Evolutionary conservation across 2,888 invertebrate species (phyloP).

Genomic region (Coleophora deauratella): DNA sequence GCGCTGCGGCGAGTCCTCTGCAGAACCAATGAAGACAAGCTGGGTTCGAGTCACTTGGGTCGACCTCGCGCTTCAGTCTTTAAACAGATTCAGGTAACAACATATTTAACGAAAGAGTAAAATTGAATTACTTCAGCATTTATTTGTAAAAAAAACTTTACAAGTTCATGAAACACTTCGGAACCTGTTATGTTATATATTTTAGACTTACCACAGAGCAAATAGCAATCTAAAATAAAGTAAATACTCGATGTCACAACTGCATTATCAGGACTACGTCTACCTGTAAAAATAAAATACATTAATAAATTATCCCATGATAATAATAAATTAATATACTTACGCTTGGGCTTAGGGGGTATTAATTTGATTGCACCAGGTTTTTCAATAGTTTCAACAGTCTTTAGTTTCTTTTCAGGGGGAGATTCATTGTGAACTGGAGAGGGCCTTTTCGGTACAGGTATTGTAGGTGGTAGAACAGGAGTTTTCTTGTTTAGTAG

Average conservation of each 20-base stretch:
- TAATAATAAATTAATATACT: conserved; percentile 68
- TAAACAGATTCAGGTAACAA: conserved; percentile 35
- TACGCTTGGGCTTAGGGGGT: conserved; percentile 92
- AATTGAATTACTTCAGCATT: conserved; percentile 52
- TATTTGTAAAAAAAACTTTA: conserved; percentile 64
- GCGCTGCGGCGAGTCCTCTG: conserved; percentile 41
- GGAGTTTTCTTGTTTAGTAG: conserved; percentile 73
- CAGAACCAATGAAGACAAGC: conserved; percentile 33
- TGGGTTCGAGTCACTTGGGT: conserved; percentile 13
- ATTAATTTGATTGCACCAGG: conserved; percentile 90
- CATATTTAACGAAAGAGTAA: conserved; percentile 51
- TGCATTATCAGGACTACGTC: conserved; percentile 17
- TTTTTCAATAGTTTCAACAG: conserved; percentile 76
- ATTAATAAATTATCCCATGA: conserved; percentile 35
- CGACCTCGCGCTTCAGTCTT: conserved; percentile 41
- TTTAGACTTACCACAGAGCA: conserved; percentile 65
- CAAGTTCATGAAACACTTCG: conserved; percentile 45
- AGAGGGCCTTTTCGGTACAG: conserved; percentile 65
- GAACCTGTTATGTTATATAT: conserved; percentile 63
- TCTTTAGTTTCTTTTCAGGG: conserved; percentile 86
- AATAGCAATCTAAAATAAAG: conserved; percentile 44
- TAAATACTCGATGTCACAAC: conserved; percentile 29
- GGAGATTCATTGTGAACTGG: conserved; percentile 69
- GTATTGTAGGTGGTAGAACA: conserved; percentile 55
- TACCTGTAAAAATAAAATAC: conserved; percentile 62